Base-by-base conservation (phyloP, 2,797 vertebrate species). In the Phoeniculus purpureus region DNA sequence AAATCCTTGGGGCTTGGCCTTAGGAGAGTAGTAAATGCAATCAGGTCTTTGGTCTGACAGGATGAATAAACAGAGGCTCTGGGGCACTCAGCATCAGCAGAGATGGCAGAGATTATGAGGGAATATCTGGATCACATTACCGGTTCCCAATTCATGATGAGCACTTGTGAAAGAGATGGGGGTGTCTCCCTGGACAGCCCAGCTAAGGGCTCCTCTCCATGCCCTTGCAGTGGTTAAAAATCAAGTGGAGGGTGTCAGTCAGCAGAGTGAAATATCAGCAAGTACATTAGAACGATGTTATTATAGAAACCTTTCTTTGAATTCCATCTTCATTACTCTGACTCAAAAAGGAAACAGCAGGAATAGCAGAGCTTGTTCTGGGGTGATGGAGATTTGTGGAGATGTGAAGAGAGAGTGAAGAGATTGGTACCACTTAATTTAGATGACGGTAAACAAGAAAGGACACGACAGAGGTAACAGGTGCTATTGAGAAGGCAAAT, bases 11-110 rank as follows among this genome's bases (percentile, higher is more conserved):
- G 83, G 91, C 45, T 84, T 91, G 75, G 75, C 81, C 73, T 78
- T 93, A 86, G 59, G 84, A 92, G 75, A 89, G 62, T 15, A 77
- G 71, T 71, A 91, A 93, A 95, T 64, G 86, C 60, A 80, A 87
- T 95, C 93, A 88, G 72, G 37, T 15, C 88, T 91, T 88, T 65
- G 61, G 78, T 60, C 81, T 93, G 94, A 77, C 91, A 95, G 90
- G 92, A 85, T 80, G 83, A 94, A 89, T 95, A 92, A 88, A 87
- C 75, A 92, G 85, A 83, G 40, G 48, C 79, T 89, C 60, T 0
- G 0, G 66, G 68, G 72, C 3, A 3, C 45, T 79, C 1, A 0
- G 20, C 47, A 77, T 81, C 88, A 91, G 55, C 78, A 91, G 91
- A 81, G 66, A 55, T 59, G 87, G 70, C 87, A 93, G 71, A 84